Base-by-base conservation (phyloP, 2,797 vertebrate genomes). In the Leptodactylus fallax region DNA sequence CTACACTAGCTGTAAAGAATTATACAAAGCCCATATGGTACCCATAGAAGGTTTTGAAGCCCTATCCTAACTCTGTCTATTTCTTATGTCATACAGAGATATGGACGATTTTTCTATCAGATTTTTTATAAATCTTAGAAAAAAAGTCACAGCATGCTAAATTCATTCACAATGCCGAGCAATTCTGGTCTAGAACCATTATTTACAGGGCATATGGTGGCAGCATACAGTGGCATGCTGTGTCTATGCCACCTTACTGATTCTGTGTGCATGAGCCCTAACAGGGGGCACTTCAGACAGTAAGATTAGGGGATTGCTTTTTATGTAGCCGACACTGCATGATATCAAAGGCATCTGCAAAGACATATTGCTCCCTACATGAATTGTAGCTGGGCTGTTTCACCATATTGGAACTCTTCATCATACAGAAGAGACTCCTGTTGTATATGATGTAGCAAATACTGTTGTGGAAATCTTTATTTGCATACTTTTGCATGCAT, bases 401-500 rank as follows among this genome's bases (percentile, higher is more conserved):
- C 45, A 53, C 49, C 49, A 51, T 23, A 77, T 47, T 23, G 55
- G 27, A 25, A 55, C 8, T 60, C 21, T 55, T 51, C 45, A 60
- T 55, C 25, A 11, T 83, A 49, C 14, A 45, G 49, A 17, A 69
- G 25, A 47, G 61, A 25, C 60, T 25, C 55, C 19, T 58, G 51
- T 36, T 83, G 1, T 76, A 0, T 36, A 3, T 16, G 19, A 72
- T 23, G 3, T 63, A 27, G 36, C 36, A 14, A 8, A 56, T 71
- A 19, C 7, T 53, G 8, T 71, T 63, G 8, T 36, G 78, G 27
- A 65, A 27, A 83, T 56, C 17, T 3, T 55, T 45, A 71, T 25
- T 56, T 84, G 67, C 36, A 56, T 61, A 76, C n/a, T 76, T 74
- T 60, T 85, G 83, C 83, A 85, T 85, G 83, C 56, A 63, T 10